These are phyloP conservation scores for Cephus spinipes DNA, from an alignment of 2,888 invertebrate genomes.

Conservation along the genomic window DNA sequence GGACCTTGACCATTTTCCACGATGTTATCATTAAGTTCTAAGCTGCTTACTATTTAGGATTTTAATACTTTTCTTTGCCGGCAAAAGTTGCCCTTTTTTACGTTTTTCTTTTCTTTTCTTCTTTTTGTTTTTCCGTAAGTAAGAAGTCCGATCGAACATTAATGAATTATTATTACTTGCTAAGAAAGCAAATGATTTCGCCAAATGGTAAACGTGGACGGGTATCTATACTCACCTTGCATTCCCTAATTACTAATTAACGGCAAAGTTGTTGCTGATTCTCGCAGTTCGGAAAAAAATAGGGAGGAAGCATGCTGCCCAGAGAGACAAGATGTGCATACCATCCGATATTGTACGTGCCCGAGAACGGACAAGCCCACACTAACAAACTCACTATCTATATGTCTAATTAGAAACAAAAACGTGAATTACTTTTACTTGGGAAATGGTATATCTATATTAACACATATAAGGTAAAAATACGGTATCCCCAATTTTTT, in stretches of 20 bases:
- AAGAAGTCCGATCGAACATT: neutral
- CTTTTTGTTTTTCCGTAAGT: neutral
- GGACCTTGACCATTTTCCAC: neutral
- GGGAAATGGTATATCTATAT: neutral
- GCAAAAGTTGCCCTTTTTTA: neutral
- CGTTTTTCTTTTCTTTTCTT: neutral
- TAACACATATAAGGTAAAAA: neutral
- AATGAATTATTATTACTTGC: neutral
- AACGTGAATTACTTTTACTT: neutral
- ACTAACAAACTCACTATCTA: slow-evolving; percentile 12
- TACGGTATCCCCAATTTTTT: neutral
- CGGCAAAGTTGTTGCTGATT: slow-evolving; percentile 20
- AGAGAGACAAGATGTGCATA: neutral
- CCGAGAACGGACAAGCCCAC: neutral
- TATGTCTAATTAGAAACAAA: slow-evolving; percentile 21
- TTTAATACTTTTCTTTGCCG: too few species aligned
- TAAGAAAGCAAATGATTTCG: slow-evolving; percentile 7
- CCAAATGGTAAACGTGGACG: slow-evolving; percentile 9
- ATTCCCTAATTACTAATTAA: slow-evolving; percentile 25
- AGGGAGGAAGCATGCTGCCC: neutral
- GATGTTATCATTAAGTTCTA: neutral
- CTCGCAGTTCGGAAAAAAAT: slow-evolving; percentile 3
- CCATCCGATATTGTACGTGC: neutral
- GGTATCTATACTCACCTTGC: slow-evolving; percentile 13
- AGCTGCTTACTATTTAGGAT: neutral